Evolutionary conservation across 2,113 vertebrate species (phyloP).

Genomic region (Microcebus tavaratra): DNA sequence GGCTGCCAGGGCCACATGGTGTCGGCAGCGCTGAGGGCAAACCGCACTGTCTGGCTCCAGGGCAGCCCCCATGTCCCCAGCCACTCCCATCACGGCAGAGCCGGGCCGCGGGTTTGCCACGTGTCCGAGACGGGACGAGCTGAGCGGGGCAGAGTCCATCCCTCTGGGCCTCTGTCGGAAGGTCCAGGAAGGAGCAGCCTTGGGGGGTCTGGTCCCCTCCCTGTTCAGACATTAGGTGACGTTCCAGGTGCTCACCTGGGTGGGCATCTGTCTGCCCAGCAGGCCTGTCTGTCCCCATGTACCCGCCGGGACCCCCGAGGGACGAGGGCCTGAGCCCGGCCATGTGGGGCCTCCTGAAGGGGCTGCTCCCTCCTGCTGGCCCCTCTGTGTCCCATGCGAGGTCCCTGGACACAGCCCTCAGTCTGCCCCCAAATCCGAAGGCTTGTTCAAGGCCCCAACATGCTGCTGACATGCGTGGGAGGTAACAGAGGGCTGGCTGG

Average conservation of each 20-base stretch:
- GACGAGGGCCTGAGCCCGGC: neutral
- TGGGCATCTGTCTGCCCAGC: neutral
- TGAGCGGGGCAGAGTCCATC: neutral
- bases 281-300: neutral
- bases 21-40: too few species aligned
- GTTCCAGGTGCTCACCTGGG: neutral
- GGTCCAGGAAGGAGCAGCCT: neutral
- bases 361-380: neutral
- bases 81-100: too few species aligned
- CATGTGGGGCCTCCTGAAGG: neutral
- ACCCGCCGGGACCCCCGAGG: neutral
- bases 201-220: neutral
- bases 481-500: neutral
- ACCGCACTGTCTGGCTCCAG: too few species aligned
- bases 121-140: neutral
- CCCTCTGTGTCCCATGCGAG: neutral
- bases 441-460: rapidly evolving
- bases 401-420: neutral
- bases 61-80: too few species aligned
- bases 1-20: too few species aligned
- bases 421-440: neutral
- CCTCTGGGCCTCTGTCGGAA: neutral
- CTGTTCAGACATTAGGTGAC: neutral
- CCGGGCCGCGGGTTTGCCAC: neutral
- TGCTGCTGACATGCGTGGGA: neutral